These are phyloP conservation scores for Liodrosophila aerea DNA, from an alignment of 2,888 invertebrate species.

Conservation along the genomic window DNA sequence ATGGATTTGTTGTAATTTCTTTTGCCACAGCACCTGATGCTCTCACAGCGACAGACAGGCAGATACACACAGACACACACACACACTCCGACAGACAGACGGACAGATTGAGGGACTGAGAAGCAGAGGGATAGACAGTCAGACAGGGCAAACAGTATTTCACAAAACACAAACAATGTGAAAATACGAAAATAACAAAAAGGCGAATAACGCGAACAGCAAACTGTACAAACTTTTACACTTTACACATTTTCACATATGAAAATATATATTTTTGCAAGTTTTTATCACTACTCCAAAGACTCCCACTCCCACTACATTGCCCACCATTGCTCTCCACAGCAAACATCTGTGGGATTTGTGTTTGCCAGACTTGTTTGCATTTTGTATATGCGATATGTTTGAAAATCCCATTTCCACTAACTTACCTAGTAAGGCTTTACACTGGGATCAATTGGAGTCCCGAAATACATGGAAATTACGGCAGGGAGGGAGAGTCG, in stretches of 20 bases:
- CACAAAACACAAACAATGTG: slow-evolving; percentile 51
- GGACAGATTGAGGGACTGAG: background rate
- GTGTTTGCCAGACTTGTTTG: slow-evolving; percentile 78
- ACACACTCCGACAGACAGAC: slow-evolving; percentile 19
- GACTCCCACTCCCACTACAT: slow-evolving; percentile 6
- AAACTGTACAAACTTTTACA: slow-evolving; percentile 63
- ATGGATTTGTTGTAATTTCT: slow-evolving; percentile 77
- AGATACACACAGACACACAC: slow-evolving; percentile 21
- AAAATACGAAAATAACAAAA: slow-evolving; percentile 55
- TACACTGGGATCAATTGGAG: slow-evolving; percentile 26
- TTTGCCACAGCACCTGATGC: slow-evolving; percentile 78
- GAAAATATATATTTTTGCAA: slow-evolving; percentile 70
- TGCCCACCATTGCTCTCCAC: background rate
- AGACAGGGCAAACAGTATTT: slow-evolving; percentile 35
- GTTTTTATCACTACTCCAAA: slow-evolving; percentile 63
- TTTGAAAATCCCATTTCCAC: slow-evolving; percentile 70
- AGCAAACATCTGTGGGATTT: slow-evolving; percentile 79
- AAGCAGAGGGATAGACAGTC: slow-evolving; percentile 11
- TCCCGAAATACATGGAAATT: slow-evolving; percentile 2
- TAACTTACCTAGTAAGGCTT: slow-evolving; percentile 19
- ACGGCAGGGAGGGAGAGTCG: no score
- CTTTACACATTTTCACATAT: slow-evolving; percentile 75
- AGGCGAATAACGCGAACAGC: slow-evolving; percentile 18
- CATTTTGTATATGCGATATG: slow-evolving; percentile 76
- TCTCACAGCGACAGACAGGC: slow-evolving; percentile 55